A percentile compares a stretch with the other conserved stretches of the same genome.
These are phyloP conservation scores for Globodera rostochiensis DNA, from an alignment of 1,140 invertebrate genomes.

Conservation along the genomic window DNA sequence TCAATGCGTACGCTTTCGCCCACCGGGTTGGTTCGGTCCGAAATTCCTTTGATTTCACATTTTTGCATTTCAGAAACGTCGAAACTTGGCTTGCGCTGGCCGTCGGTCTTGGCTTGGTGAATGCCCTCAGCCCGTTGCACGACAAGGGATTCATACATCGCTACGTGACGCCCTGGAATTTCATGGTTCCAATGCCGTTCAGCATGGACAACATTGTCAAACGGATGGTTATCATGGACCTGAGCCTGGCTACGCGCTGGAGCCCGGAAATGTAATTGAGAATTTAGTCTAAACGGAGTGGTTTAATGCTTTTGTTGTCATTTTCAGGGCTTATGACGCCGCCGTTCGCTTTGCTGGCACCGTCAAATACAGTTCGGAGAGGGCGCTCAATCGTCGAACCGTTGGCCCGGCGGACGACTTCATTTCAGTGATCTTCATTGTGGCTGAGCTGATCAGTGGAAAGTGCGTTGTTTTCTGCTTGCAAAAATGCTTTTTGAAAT, in stretches of 20 bases:
- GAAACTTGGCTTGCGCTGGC: slow-evolving; percentile 12
- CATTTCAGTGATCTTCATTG: slow-evolving; percentile 31
- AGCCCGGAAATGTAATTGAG: background rate
- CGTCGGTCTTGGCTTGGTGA: slow-evolving; percentile 26
- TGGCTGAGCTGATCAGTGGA: slow-evolving; percentile 32
- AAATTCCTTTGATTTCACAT: background rate
- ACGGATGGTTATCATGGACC: slow-evolving; percentile 14
- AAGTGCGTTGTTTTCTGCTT: slow-evolving; percentile 23
- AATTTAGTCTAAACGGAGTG: background rate
- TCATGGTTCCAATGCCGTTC: slow-evolving; percentile 27
- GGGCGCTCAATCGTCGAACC: slow-evolving; percentile 17
- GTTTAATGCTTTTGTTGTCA: background rate
- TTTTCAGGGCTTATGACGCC: background rate
- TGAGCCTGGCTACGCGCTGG: slow-evolving; percentile 16
- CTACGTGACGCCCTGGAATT: slow-evolving; percentile 32
- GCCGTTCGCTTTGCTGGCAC: slow-evolving; percentile 12
- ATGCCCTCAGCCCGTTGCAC: slow-evolving; percentile 22
- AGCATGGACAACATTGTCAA: slow-evolving; percentile 17
- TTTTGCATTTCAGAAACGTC: slow-evolving; percentile 18
- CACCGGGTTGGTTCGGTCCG: background rate
- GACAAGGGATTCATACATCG: slow-evolving; percentile 28
- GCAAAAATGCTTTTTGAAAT: slow-evolving; percentile 8
- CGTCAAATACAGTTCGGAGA: slow-evolving; percentile 24
- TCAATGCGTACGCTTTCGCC: slow-evolving; percentile 7
- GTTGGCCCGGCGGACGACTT: slow-evolving; percentile 33